Conservation (phyloP, 2,888 invertebrate genomes). For the Dryococelus australis region DNA sequence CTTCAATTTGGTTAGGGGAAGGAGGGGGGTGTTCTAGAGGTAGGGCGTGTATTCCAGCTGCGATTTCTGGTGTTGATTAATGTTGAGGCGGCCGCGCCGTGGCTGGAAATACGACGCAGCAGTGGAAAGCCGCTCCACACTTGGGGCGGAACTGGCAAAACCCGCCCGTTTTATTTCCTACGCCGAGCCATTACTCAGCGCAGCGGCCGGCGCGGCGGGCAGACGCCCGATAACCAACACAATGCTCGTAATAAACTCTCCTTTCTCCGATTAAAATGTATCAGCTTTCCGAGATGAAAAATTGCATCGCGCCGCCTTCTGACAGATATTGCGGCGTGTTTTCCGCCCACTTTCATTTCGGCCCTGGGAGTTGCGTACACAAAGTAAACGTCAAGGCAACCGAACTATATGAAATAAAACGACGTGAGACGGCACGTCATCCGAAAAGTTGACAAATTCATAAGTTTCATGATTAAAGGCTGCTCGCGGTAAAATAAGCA, state of each 20-base stretch:
- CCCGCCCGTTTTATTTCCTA: neutral
- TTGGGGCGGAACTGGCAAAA: neutral
- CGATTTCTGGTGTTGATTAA: neutral
- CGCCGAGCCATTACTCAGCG: neutral
- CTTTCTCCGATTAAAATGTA: slow-evolving; percentile 1
- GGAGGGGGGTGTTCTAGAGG: neutral
- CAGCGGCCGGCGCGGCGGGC: neutral
- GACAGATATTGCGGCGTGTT: neutral
- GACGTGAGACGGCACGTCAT: too few relatives aligned
- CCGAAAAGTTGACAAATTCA: too few relatives aligned
- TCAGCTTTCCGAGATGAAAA: neutral
- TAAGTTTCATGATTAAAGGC: too few relatives aligned
- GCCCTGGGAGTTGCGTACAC: too few relatives aligned
- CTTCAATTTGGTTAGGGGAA: neutral
- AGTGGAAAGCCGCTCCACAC: neutral
- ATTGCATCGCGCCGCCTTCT: neutral
- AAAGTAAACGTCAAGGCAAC: too few relatives aligned
- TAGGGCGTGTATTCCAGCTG: neutral
- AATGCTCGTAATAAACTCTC: slow-evolving; percentile 1
- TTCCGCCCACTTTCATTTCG: neutral
- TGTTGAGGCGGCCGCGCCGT: neutral
- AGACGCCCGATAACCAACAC: neutral
- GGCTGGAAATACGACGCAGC: neutral
- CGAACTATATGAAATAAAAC: too few relatives aligned
- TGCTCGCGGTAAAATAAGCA: too few relatives aligned